Evolutionary conservation across 1,140 invertebrate genomes (phyloP), one percentile per base, ranked within the genome.

Genomic region (Aphelenchoides fujianensis): DNA sequence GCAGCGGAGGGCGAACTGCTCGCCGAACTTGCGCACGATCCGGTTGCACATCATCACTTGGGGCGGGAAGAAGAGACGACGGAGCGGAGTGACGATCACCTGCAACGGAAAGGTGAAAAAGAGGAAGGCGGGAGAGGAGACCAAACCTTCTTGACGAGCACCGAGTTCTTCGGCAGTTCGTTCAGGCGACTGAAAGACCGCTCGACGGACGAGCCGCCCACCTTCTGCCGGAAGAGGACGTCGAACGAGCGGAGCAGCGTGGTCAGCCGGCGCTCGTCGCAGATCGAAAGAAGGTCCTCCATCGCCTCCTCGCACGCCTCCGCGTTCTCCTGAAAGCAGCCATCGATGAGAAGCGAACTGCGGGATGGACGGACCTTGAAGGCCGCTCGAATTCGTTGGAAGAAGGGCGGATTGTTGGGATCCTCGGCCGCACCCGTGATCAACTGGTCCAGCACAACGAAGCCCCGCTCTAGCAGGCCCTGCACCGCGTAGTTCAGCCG

Each of bases 11-110:
- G 48, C 7, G n/a, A 19, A n/a, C 36, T 61, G 27, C 31, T 61
- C 16, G 31, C 59, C 59, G 36, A 61, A 61, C 34, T 80, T 69
- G 7, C 79, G 61, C 2, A 80, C 28, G 9, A 80, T 59, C 41
- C 79, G 57, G 55, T 80, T 80, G 2, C 59, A 35, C 12, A 73
- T 72, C 57, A 74, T 73, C 2, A 79, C 32, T 68, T 79, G 74
- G 1, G 74, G 71, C 48, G 74, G 66, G 41, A 73, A 71, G 9
- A 79, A 36, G 3, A 79, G 31, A 31, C 34, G 52, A 5, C 77
- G 62, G 12, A 73, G 76, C 2, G 78, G 78, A 3, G 78, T 79
- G 0, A 79, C 16, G 23, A 79, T 74, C 9, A 76, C 54, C 64
- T 68, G 9, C 30, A 62, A 53, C 19, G 27, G 19, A 53, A 53